Evolutionary conservation across 1,140 invertebrate species (phyloP).

Genomic region (Drosophila nasuta): DNA sequence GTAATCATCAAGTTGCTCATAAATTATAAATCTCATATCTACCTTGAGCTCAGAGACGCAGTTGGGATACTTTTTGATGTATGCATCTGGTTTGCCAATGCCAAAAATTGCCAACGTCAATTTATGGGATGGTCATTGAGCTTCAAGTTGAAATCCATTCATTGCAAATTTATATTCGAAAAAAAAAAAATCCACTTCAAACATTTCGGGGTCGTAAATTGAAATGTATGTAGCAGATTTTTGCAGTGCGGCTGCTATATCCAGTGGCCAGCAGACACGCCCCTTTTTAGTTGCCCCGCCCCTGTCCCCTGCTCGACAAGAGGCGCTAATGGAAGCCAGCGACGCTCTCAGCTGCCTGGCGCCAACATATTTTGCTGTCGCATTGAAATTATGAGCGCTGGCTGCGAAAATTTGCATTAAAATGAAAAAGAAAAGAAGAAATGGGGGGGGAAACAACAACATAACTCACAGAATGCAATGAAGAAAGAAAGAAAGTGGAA

Average conservation of each 20-base stretch:
- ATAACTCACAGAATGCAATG: constrained; percentile 39
- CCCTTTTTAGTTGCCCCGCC: neutral
- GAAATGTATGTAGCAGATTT: constrained; percentile 58
- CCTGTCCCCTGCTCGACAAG: neutral
- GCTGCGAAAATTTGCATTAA: constrained; percentile 73
- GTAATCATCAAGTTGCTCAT: neutral
- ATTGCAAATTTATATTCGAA: neutral
- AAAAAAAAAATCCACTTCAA: constrained; percentile 51
- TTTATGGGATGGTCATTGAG: constrained; percentile 60
- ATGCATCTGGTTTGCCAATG: constrained; percentile 52
- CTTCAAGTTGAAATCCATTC: constrained; percentile 33
- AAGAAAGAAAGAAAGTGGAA: constrained; percentile 48
- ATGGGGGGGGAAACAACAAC: neutral
- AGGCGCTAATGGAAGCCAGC: constrained; percentile 59
- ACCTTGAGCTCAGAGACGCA: neutral
- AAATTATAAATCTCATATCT: neutral
- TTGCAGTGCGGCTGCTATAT: constrained; percentile 9
- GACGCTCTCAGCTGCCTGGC: constrained; percentile 52
- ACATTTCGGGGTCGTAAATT: constrained; percentile 60
- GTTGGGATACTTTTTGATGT: constrained; percentile 8
- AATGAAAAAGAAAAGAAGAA: neutral
- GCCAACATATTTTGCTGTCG: constrained; percentile 79
- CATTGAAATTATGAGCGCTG: constrained; percentile 75
- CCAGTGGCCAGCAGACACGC: constrained; percentile 40
- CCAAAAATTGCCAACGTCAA: constrained; percentile 36